Evolutionary conservation across 1,140 invertebrate genomes (phyloP).

Genomic region (Pseudachorutes palmiensis): DNA sequence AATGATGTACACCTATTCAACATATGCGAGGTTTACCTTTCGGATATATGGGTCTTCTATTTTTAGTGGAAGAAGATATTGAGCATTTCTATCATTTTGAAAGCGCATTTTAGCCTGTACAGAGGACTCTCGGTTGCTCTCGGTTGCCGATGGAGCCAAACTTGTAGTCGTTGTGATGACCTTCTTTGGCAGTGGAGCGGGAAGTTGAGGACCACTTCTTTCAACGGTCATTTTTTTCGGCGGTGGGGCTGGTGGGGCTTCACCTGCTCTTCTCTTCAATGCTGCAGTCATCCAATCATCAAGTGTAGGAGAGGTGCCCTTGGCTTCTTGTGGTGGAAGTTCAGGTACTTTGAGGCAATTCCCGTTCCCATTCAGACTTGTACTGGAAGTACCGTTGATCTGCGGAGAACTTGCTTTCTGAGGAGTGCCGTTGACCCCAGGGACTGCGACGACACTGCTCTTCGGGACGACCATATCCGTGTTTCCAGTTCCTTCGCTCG

Average conservation of each 20-base stretch:
- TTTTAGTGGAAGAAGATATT: too few species aligned
- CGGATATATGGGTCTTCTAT: too few species aligned
- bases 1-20: too few species aligned
- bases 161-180: not conserved
- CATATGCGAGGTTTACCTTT: too few species aligned
- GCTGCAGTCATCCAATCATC: not conserved
- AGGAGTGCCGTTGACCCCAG: not conserved
- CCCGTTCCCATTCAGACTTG: not conserved
- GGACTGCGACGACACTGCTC: not conserved
- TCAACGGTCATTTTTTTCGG: constrained; percentile 50
- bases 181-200: not conserved
- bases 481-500: too few species aligned
- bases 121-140: too few species aligned
- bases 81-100: too few species aligned
- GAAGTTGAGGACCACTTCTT: constrained; percentile 12
- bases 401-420: not conserved
- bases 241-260: not conserved
- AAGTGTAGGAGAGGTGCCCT: not conserved
- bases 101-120: too few species aligned
- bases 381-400: not conserved
- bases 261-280: not conserved
- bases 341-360: too few species aligned
- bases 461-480: not conserved
- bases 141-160: too few species aligned
- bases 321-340: too few species aligned